Evolutionary conservation across 2,113 vertebrate genomes (phyloP).

Genomic region (Poeciliopsis prolifica): DNA sequence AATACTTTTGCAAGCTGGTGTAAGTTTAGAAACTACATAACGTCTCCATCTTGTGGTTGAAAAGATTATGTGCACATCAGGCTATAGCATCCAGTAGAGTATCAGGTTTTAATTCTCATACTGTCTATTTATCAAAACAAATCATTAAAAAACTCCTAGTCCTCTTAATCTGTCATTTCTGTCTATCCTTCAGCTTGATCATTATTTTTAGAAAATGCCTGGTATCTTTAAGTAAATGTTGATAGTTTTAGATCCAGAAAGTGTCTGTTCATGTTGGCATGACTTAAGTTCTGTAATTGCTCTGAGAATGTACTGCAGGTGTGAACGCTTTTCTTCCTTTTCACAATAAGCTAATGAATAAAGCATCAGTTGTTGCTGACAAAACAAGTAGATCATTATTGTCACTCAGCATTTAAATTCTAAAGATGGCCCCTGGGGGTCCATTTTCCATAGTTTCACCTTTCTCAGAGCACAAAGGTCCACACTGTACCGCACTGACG

Average conservation of each 20-base stretch:
- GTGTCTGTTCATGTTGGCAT: too few relatives aligned
- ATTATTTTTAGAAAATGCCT: too few relatives aligned
- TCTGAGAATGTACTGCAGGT: too few relatives aligned
- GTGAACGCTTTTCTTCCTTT: background rate
- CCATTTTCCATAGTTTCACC: constrained; percentile 44
- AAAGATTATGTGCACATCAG: background rate
- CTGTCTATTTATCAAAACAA: too few relatives aligned
- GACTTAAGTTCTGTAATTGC: too few relatives aligned
- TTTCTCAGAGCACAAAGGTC: constrained; percentile 44
- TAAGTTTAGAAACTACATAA: background rate
- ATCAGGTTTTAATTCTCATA: background rate
- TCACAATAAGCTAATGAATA: background rate
- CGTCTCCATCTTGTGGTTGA: constrained; percentile 37
- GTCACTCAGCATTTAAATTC: background rate
- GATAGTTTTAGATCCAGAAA: too few relatives aligned
- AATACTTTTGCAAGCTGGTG: background rate
- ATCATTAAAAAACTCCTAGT: too few relatives aligned
- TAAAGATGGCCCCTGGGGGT: constrained; percentile 11
- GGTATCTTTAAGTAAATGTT: too few relatives aligned
- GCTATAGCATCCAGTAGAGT: background rate
- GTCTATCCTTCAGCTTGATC: background rate
- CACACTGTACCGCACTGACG: background rate
- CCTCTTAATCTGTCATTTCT: background rate
- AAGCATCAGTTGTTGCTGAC: background rate
- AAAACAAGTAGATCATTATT: background rate